Percentiles rank a stretch among this genome's conserved stretches.
These are phyloP conservation scores for Harmothoe impar DNA, from an alignment of 2,888 invertebrate species.

Conservation along the genomic window DNA sequence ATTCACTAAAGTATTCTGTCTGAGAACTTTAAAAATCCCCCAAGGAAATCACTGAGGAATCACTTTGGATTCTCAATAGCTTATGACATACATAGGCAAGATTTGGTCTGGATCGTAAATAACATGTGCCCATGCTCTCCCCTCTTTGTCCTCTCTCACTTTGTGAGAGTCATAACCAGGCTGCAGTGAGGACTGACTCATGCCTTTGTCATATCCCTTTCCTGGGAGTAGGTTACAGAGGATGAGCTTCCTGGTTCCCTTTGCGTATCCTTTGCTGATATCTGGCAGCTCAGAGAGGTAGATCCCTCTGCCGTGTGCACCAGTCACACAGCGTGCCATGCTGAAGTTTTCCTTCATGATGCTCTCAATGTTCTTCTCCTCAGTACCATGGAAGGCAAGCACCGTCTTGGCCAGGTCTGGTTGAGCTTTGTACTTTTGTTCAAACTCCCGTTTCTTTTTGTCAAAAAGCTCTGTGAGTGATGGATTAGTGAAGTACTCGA, in stretches of 20 bases:
- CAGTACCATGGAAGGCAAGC: constrained; percentile 68
- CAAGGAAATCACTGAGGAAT: no score
- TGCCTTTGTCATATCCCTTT: constrained; percentile 30
- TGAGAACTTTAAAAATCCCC: no score
- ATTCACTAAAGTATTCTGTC: no score
- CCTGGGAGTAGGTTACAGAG: constrained; percentile 67
- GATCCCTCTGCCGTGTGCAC: constrained; percentile 64
- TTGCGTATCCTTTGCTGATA: constrained; percentile 62
- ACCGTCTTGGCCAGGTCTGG: constrained; percentile 10
- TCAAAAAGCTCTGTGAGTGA: constrained; percentile 56
- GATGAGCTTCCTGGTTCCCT: constrained; percentile 48
- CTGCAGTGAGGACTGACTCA: not conserved
- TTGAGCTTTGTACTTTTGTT: constrained; percentile 34
- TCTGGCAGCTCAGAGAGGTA: constrained; percentile 67
- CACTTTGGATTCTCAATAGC: not conserved
- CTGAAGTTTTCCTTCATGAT: constrained; percentile 66
- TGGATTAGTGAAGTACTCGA: constrained; percentile 66
- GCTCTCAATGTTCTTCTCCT: constrained; percentile 59
- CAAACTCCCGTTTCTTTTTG: not conserved
- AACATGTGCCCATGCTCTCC: constrained; percentile 59
- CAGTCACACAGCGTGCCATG: constrained; percentile 41
- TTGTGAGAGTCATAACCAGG: constrained; percentile 65
- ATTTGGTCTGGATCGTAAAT: constrained; percentile 67
- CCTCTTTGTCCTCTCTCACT: constrained; percentile 59
- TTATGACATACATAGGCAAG: constrained; percentile 65